A percentile compares a stretch with the other conserved stretches of the same genome.
Evolutionary conservation across 2,113 vertebrate genomes (phyloP).

Genomic region (Oenanthe oenanthe): DNA sequence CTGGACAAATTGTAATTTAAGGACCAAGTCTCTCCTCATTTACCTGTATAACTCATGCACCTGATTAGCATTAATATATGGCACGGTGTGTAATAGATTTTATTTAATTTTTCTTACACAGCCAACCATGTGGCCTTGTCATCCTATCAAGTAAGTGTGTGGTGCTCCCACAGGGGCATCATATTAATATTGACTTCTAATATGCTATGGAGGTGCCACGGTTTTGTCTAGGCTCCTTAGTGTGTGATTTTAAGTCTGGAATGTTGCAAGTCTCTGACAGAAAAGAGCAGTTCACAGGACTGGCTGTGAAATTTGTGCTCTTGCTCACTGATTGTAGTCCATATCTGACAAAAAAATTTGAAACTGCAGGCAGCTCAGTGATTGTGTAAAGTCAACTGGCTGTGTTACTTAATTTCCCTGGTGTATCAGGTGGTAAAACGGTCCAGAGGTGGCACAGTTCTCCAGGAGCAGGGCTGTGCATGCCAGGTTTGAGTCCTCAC

Average conservation of each 20-base stretch:
- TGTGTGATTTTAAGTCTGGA: neutral
- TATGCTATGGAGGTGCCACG: neutral
- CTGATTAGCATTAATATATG: neutral
- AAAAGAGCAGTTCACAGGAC: neutral
- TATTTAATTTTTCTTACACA: neutral
- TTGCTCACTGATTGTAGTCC: neutral
- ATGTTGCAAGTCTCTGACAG: neutral
- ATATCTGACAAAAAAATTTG: neutral
- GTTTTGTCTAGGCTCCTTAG: neutral
- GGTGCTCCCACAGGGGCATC: neutral
- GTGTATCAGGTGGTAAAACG: neutral
- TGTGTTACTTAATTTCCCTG: no score
- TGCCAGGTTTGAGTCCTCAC: accelerated
- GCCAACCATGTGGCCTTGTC: neutral
- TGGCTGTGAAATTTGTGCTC: neutral
- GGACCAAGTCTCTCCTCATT: neutral
- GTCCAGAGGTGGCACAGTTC: neutral
- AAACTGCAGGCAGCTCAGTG: no score
- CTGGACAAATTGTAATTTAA: neutral
- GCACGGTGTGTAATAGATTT: neutral
- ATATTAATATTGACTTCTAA: neutral
- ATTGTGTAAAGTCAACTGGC: no score
- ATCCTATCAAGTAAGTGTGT: neutral
- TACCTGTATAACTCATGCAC: neutral
- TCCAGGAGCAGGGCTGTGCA: neutral